phyloP scores from a whole-genome alignment of 2,113 vertebrate genomes.

The Toxotes jaculatrix region DNA sequence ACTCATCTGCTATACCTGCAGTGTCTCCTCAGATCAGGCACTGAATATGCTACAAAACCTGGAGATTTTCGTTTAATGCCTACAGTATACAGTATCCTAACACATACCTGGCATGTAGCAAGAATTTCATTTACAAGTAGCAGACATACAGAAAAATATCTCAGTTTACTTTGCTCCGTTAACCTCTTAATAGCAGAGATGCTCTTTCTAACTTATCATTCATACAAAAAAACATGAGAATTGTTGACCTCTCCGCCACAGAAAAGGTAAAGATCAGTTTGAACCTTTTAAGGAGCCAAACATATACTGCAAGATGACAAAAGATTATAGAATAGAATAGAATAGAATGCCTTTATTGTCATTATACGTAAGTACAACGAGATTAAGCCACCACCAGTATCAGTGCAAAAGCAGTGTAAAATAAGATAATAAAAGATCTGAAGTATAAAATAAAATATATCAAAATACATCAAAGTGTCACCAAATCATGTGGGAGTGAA shows the following conservation, averaged over 20 bases:
- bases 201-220: constrained; percentile 24
- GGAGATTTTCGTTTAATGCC: not conserved
- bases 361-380: no score
- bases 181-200: constrained; percentile 32
- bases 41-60: constrained; percentile 12
- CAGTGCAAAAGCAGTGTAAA: no score
- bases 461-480: constrained; percentile 67
- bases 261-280: constrained; percentile 50
- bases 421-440: no score
- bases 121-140: constrained; percentile 13
- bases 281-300: constrained; percentile 50
- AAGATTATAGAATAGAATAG: no score
- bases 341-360: no score
- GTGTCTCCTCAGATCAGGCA: constrained; percentile 39
- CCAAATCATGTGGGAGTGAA: constrained; percentile 62
- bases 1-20: constrained; percentile 25
- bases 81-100: constrained; percentile 23
- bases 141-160: constrained; percentile 31
- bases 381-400: no score
- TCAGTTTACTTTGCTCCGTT: constrained; percentile 10
- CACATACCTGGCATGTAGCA: constrained; percentile 1
- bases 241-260: not conserved
- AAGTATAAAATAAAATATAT: no score
- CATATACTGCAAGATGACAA: constrained; percentile 42
- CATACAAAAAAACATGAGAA: constrained; percentile 7